phyloP scores from a whole-genome alignment of 2,888 invertebrate species.

The Punctoribates punctum region DNA sequence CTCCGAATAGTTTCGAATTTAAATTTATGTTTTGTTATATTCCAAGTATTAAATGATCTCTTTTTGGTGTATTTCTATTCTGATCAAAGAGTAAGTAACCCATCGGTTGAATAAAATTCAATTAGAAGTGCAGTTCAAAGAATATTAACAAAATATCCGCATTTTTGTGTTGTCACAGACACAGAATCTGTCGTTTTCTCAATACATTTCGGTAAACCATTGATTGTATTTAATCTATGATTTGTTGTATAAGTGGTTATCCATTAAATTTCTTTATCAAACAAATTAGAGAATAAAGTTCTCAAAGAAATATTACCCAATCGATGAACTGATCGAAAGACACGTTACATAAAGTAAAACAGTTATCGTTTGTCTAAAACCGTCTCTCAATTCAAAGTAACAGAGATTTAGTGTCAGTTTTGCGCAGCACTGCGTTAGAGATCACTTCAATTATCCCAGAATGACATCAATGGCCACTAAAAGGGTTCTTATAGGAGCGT shows the following conservation, averaged over 20 bases:
- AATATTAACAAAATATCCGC: background rate
- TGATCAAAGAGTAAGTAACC: slow-evolving; percentile 32
- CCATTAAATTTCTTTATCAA: background rate
- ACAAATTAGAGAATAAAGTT: background rate
- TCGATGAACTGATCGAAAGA: background rate
- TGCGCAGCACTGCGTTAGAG: slow-evolving; percentile 6
- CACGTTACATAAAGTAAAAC: background rate
- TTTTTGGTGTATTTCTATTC: slow-evolving; percentile 9
- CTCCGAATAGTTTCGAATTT: background rate
- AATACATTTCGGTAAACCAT: slow-evolving; percentile 1
- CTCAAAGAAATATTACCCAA: background rate
- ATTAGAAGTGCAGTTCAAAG: background rate
- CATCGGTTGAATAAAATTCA: background rate
- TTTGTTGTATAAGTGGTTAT: background rate
- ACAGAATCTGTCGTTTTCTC: background rate
- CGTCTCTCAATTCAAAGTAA: slow-evolving; percentile 4
- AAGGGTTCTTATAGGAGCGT: slow-evolving; percentile 19
- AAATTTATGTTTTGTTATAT: background rate
- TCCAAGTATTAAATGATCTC: slow-evolving; percentile 17
- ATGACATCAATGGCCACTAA: slow-evolving; percentile 22
- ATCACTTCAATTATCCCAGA: background rate
- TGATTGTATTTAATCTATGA: background rate
- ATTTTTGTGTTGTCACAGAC: background rate
- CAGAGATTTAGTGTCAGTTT: background rate
- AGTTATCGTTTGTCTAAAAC: background rate